Base-by-base conservation (phyloP, 2,888 invertebrate genomes). In the Ichneumoninae sp. region DNA sequence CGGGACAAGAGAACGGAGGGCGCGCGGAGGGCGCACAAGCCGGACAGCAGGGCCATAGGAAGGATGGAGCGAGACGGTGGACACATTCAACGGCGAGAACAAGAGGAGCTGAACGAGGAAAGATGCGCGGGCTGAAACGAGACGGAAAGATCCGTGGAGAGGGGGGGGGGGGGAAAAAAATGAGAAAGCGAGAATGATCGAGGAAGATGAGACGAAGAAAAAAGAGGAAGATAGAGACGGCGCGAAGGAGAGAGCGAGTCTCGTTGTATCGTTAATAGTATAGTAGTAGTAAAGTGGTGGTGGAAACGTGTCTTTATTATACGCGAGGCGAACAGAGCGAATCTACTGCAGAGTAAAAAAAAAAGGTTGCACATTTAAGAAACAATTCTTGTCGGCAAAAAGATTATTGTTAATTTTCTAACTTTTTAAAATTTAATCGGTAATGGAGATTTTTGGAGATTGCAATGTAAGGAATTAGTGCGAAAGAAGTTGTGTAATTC, bases 251-350 rank as follows among this genome's bases (percentile, higher is more conserved):
- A 86, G 86, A 85, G 85, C 81, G 84, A 85, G 85, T 85, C 85
- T 76, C 81, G 75, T 85, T 85, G 88, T 88, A 90, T 87, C 88
- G 87, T 87, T 87, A 79, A 74, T 69, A 66, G 47, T 69, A 40
- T 70, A 63, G 44, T 69, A 63, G 44, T 63, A 63, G 52, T 36
- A 65, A 79, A 36, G 63, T 71, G 54, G 71, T 81, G 70, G 74
- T 76, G 77, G 44, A 88, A 91, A 92, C 92, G 93, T 91, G 92
- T 93, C 92, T 93, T 93, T 93, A 93, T 93, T 92, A 92, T 92
- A 92, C 91, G 90, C 70, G 60, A 77, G 90, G 82, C 80, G 83
- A 68, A 10, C 54, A 77, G 47, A 57, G 63, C 74, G 63, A 78
- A 71, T 73, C 60, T 50, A 81, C 54, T 78, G 16, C 16, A 44